Conservation (phyloP, 2,888 invertebrate genomes). For the Machimus rusticus region DNA sequence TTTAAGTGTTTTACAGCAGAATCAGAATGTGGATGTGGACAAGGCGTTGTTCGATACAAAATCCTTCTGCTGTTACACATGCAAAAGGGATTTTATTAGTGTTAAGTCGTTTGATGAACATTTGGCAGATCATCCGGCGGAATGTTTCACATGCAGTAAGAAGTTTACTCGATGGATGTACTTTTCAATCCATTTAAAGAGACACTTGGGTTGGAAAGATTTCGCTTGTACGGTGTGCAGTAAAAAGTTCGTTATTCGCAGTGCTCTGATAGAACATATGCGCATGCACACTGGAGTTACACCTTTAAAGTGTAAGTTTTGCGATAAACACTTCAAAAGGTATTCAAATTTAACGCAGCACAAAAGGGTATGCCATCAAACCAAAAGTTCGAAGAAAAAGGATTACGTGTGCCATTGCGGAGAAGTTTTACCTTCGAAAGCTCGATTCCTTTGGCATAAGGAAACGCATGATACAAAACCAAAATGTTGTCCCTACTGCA, state of each 20-base stretch:
- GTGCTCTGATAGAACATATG: conserved; percentile 82
- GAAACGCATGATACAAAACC: conserved; percentile 85
- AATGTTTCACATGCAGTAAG: conserved; percentile 83
- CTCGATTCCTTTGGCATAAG: conserved; percentile 85
- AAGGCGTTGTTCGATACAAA: conserved; percentile 57
- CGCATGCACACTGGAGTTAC: conserved; percentile 83
- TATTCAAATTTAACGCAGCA: conserved; percentile 88
- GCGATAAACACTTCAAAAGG: conserved; percentile 80
- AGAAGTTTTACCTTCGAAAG: conserved; percentile 81
- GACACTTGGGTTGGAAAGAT: conserved; percentile 81
- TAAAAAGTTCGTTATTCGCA: conserved; percentile 82
- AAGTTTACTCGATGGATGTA: conserved; percentile 78
- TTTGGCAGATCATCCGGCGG: conserved; percentile 80
- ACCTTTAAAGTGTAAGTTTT: conserved; percentile 81
- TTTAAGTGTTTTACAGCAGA: conserved; percentile 59
- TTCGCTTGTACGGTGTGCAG: conserved; percentile 77
- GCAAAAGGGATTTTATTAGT: conserved; percentile 72
- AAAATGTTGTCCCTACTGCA: conserved; percentile 84
- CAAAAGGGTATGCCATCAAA: conserved; percentile 78
- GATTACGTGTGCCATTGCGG: conserved; percentile 83
- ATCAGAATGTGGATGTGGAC: conserved; percentile 57
- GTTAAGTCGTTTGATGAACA: conserved; percentile 77
- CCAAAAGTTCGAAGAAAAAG: conserved; percentile 73
- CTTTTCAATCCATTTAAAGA: conserved; percentile 79
- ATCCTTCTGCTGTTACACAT: conserved; percentile 67